Evolutionary conservation across 2,113 vertebrate genomes (phyloP).

Genomic region (Epinephelus lanceolatus): DNA sequence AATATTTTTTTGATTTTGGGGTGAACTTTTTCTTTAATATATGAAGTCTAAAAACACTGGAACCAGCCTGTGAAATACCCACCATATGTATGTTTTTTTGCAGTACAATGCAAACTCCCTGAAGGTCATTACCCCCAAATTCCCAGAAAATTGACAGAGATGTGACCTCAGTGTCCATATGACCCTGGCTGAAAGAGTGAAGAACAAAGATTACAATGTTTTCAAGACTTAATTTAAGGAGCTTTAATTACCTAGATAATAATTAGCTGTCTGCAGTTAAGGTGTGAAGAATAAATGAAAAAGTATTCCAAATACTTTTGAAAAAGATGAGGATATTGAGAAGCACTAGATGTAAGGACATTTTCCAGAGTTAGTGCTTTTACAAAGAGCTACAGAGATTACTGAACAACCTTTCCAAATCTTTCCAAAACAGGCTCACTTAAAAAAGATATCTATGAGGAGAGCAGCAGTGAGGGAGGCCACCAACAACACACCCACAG

Average conservation of each 20-base stretch:
- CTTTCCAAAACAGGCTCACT: too few relatives aligned
- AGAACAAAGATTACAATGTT: neutral
- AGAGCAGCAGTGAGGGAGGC: too few relatives aligned
- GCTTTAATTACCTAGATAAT: neutral
- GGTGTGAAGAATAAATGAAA: neutral
- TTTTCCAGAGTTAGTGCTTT: neutral
- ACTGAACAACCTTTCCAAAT: too few relatives aligned
- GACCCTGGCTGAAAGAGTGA: neutral
- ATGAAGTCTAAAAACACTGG: too few relatives aligned
- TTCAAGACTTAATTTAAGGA: neutral
- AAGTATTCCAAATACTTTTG: neutral
- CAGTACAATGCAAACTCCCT: too few relatives aligned
- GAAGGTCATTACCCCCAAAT: neutral
- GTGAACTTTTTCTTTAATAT: too few relatives aligned
- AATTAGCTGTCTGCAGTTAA: neutral
- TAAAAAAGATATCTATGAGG: too few relatives aligned
- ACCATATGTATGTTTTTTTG: neutral
- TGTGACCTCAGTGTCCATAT: neutral
- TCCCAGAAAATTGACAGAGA: neutral
- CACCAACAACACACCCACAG: neutral
- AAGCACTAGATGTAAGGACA: neutral
- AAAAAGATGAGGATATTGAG: neutral
- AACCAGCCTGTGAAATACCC: too few relatives aligned
- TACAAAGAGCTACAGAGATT: too few relatives aligned
- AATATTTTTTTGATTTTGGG: too few relatives aligned